These are phyloP conservation scores for Circaetus cinerascens DNA, from an alignment of 2,113 vertebrate genomes.

Conservation along the genomic window DNA sequence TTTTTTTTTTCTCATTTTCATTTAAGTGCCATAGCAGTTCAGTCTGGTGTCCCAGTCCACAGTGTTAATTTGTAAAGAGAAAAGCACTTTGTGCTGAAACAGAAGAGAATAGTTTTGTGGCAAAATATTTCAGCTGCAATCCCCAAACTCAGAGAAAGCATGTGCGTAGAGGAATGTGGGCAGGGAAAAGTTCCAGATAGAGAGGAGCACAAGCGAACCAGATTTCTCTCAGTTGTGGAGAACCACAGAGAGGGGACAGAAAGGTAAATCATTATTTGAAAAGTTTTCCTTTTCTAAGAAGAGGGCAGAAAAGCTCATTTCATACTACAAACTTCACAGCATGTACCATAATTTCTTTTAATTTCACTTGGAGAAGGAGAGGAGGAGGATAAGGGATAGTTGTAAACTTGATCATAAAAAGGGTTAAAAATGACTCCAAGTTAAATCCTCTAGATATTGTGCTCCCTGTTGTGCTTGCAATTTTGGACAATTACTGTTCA, in stretches of 20 bases:
- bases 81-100: constrained; percentile 17
- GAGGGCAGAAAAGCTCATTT: background rate
- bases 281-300: background rate
- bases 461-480: constrained; percentile 43
- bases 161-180: background rate
- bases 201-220: background rate
- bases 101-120: background rate
- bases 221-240: background rate
- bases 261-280: background rate
- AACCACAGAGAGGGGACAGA: background rate
- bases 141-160: background rate
- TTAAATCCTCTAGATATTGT: constrained; percentile 45
- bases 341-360: background rate
- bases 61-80: background rate
- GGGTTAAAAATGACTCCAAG: constrained; percentile 44
- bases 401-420: background rate
- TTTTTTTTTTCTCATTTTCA: background rate
- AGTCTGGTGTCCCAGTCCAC: background rate
- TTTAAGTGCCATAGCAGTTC: background rate
- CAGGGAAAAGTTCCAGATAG: background rate
- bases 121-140: constrained; percentile 5
- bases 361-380: background rate
- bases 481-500: constrained; percentile 53
- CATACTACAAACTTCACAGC: background rate
- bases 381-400: background rate